Evolutionary conservation across 2,888 invertebrate genomes (phyloP), one percentile per base, ranked within the genome.

Genomic region (Rhingia campestris): DNA sequence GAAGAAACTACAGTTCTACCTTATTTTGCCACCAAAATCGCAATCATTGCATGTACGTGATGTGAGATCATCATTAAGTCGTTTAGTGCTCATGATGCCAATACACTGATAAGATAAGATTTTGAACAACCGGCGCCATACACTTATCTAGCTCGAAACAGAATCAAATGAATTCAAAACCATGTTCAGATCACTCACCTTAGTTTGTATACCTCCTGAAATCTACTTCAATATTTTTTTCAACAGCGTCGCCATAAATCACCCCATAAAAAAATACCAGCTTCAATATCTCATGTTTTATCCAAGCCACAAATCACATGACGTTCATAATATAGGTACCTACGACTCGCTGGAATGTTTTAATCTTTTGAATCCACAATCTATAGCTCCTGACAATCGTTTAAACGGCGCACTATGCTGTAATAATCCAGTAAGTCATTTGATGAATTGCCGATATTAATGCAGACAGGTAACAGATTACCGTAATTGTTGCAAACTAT

Each of bases 251-350:
- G 12, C 39, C 22, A 32, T 67, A 39, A 69, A 32, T 70, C 6
- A 12, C 30, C 4, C 10, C 47, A 7, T 47, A 22, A 22, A 5
- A 54, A 45, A 58, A 69, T 47, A 49, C 22, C 54, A 47, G n/a
- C 35, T 49, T 6, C 22, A 54, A 22, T n/a, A 22, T 12, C 33
- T 73, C 63, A 63, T 73, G 63, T 73, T 63, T 58, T 59, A 66
- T 66, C 41, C 41, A 66, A 66, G 54, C 10, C 54, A 39, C 63
- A 54, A 63, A 54, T 72, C 54, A 54, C 54, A 51, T 66, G 64
- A 58, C 58, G 14, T 47, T 22, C 30, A 4, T 22, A 37, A 14
- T 33, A 41, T 37, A 41, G 6, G 4, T n/a, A 37, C 7, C n/a
- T 51, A 22, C 12, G 30, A 32, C 5, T 70, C 35, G 33, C 32